Base-by-base conservation (phyloP, 2,113 vertebrate genomes). In the Carettochelys insculpta region DNA sequence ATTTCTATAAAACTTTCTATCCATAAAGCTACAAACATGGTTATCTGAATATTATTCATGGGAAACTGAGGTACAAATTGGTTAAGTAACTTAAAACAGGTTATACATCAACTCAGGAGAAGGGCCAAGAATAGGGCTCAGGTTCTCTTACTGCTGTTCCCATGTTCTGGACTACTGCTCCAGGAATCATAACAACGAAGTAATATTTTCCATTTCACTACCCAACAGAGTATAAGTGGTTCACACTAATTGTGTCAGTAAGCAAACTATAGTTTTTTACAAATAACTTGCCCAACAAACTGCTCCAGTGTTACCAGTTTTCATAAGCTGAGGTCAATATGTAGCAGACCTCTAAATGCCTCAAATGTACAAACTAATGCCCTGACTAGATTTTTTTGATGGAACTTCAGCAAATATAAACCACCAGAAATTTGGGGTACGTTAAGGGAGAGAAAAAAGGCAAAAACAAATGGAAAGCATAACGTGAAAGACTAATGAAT, bases 371-470 rank as follows among this genome's bases (percentile, higher is more conserved):
- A 86, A 92, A 82, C 20, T 8, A 68, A 8, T 50, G 19, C 4
- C 10, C 41, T 12, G 79, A 71, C 6, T 3, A 24, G 38, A 48
- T 31, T 58, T n/a, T 58, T 58, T 12, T 58, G 61, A 65, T n/a
- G 61, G 16, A n/a, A n/a, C 61, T n/a, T 19, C 8, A 65, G 34
- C 7, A n/a, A 20, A n/a, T 65, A 77, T 80, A 34, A 80, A 83
- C 14, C 6, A 11, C 1, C 1, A 87, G 54, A 1, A 0, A 77
- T 5, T 20, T 0, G 1, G 16, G 13, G 20, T 81, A 53, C 4
- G 79, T 48, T 17, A n/a, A 87, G 88, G 6, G 75, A 2, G 0
- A 1, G 8, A 1, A 3, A 0, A 53, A 31, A n/a, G n/a, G n/a
- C n/a, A n/a, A 83, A 54, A 52, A 58, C 29, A 77, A 11, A 41